Evolutionary conservation across 2,888 invertebrate species (phyloP), one percentile per base, ranked within the genome.

Genomic region (Hofmannophila pseudospretella): DNA sequence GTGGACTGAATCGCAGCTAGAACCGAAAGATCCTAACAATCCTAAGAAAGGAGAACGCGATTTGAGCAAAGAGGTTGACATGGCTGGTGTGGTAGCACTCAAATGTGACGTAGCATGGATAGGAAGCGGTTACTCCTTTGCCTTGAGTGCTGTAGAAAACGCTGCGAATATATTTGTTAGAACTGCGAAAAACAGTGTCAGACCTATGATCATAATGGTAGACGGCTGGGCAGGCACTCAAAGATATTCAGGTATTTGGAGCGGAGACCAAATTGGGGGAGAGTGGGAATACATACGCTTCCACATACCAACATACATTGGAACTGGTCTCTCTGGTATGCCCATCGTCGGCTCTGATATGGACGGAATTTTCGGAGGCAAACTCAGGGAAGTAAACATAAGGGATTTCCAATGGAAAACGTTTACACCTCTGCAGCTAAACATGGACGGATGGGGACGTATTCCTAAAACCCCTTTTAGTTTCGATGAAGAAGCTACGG

Each of bases 21-120:
- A 72, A 42, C 85, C 85, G 11, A 54, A 48, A 40, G 68, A 84
- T 54, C 77, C 84, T 16, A 38, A 59, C 4, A 46, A 82, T 42
- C 85, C 85, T 1, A 72, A 74, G 37, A 86, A 85, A 58, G 84
- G 84, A 22, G 85, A 86, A 45, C 67, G 85, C 42, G 84, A 86
- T 58, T 65, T 86, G 40, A 42, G 47, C 2, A 70, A 71, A 53
- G 85, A 86, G 69, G 70, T 84, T 0, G 51, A 62, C 4, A 44
- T 63, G 14, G 82, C 82, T 28, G 74, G 76, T 7, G 65, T 79
- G 1, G 71, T 71, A 7, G 84, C 85, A 0, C 63, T 86, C 1
- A 86, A 86, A 61, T 82, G 84, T 51, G 85, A 86, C 38, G 85
- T 82, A 0, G 84, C 82, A 3, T 86, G 85, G 85, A 77, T 86